A percentile compares a stretch with the other conserved stretches of the same genome.
Evolutionary conservation across 2,113 vertebrate species (phyloP).

Genomic region (Myotis lucifugus): DNA sequence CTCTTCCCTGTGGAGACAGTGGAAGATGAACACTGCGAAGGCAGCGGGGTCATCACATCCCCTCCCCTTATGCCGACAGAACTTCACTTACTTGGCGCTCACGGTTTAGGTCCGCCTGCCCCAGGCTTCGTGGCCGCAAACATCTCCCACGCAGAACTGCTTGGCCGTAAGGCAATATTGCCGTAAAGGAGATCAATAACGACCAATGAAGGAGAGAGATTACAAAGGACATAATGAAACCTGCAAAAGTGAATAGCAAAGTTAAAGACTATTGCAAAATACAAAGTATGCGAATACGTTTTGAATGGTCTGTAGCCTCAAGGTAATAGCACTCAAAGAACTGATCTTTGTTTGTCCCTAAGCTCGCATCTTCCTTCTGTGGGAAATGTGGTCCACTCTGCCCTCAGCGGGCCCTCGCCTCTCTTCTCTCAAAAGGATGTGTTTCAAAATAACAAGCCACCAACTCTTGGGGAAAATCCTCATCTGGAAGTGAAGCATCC

Average conservation of each 20-base stretch:
- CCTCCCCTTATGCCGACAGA: neutral
- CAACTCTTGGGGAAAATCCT: neutral
- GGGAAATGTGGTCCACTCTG: neutral
- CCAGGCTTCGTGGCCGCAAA: neutral
- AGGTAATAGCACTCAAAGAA: neutral
- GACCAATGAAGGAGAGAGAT: neutral
- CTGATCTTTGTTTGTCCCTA: neutral
- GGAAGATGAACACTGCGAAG: neutral
- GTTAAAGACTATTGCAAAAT: neutral
- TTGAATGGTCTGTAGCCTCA: neutral
- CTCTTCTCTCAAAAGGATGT: neutral
- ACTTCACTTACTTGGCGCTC: accelerated
- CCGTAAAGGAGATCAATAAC: neutral
- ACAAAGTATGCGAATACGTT: neutral
- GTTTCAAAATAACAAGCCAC: neutral
- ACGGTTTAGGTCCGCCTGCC: too few species aligned
- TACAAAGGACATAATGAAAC: neutral
- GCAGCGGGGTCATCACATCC: too few species aligned
- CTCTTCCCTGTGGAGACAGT: neutral
- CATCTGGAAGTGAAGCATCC: neutral
- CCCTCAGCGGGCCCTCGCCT: too few species aligned
- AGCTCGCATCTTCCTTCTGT: neutral
- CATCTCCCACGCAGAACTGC: neutral
- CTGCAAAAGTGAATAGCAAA: neutral
- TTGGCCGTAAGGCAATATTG: neutral